Base-by-base conservation (phyloP, 2,797 vertebrate genomes). In the Buceros bicornis region DNA sequence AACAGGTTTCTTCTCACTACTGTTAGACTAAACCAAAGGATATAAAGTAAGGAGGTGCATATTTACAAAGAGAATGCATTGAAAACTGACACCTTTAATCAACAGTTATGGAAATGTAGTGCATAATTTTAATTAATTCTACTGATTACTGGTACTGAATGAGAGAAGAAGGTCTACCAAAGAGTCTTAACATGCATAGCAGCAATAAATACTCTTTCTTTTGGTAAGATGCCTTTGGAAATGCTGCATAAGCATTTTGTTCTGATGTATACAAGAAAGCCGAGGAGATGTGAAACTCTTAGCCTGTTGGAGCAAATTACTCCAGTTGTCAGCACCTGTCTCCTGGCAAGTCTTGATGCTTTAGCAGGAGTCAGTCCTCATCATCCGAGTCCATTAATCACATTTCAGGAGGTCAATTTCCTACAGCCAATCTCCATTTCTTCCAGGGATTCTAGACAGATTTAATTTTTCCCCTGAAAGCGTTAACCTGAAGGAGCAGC, bases 401-500 rank as follows among this genome's bases (percentile, higher is more conserved):
- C 56, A 22, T 95, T 94, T 89, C 90, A 89, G 66, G 70, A 81
- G 90, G 93, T 82, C 80, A 56, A 62, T 87, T 94, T 92, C 83
- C 92, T 96, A 6, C 90, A 96, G 90, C 73, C 19, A 1, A 51
- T 92, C 92, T 93, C 88, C 28, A 8, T 87, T 93, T 84, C 93
- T 97, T 93, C 90, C 88, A 93, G 92, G 82, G 62, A 94, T 72
- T 93, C 6, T 5, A 96, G 88, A 82, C 58, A 84, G 66, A 79
- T 90, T 92, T 94, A 90, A 95, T 94, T 96, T 93, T 93, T 93
- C 80, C 95, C 95, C 94, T 70, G 90, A 92, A 97, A 89, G 77
- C 65, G 86, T 96, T 96, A 97, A 97, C 94, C 95, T 97, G 88
- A 66, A 97, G 93, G 93, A 95, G 88, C 90, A 96, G 90, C 88